Base-by-base conservation (phyloP, 2,888 invertebrate species). In the Drosophila merina region DNA sequence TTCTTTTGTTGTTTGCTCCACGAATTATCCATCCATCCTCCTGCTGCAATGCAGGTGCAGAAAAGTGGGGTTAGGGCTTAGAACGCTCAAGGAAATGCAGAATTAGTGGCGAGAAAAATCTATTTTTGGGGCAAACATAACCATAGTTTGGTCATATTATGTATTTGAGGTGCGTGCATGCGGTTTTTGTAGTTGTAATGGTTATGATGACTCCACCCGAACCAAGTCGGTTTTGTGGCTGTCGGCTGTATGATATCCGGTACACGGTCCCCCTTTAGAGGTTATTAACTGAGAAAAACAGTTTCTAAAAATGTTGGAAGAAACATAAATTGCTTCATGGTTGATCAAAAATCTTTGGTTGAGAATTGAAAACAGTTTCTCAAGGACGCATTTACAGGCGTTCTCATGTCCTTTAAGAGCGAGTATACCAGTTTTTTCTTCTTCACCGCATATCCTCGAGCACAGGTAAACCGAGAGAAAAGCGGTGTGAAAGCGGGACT, bases 1-100 rank as follows among this genome's bases (percentile, higher is more conserved):
- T 80, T 85, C 77, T 76, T 88, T 74, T 74, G 71, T 84, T 70
- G 87, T 75, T 80, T 76, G 79, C 74, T 85, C 85, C 82, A 76
- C 74, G 72, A 75, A 86, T 79, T 79, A 73, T 88, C 82, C 78
- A 79, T 77, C 67, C 74, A 79, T 77, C 67, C 74, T 40, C 48
- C 67, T 54, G 69, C 45, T 25, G n/a, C 45, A 79, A 59, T 88
- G 86, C 83, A 89, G 88, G 89, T 88, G 88, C 75, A 75, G 74
- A 83, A 83, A 83, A 83, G 83, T 83, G 86, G 83, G 83, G 83
- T 83, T 83, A 83, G 86, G 86, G 64, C 56, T 47, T 38, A 20
- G 31, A 48, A 54, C 36, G 50, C 33, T 31, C 38, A 55, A 63
- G 51, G 64, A 60, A 52, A 14, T 60, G 62, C 40, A 69, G 20